phyloP scores from a whole-genome alignment of 64 coral and sea anemone species.

The Pocillopora damicornis region DNA sequence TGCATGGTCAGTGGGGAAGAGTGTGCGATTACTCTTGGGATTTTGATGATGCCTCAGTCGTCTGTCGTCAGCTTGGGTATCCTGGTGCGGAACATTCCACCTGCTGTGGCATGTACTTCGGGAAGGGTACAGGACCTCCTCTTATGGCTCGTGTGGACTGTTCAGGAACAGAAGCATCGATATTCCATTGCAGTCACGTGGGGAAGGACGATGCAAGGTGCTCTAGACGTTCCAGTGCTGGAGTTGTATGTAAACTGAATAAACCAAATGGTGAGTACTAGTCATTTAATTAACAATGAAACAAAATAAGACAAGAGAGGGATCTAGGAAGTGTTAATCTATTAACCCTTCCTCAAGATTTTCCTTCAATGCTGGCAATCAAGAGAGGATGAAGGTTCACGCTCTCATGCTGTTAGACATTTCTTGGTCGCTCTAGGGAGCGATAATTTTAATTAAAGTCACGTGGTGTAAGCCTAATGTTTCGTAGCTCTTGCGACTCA shows the following conservation, averaged over 20 bases:
- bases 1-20: slow-evolving; percentile 16
- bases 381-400: too few relatives aligned
- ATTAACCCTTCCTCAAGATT: too few relatives aligned
- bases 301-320: not conserved
- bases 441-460: too few relatives aligned
- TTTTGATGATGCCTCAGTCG: not conserved
- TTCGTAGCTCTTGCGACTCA: too few relatives aligned
- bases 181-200: slow-evolving; percentile 22
- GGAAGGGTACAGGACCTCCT: not conserved
- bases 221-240: not conserved
- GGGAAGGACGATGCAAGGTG: not conserved
- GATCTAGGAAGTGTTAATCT: not conserved
- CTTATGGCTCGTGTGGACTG: not conserved
- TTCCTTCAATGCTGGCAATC: too few relatives aligned
- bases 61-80: slow-evolving; percentile 24
- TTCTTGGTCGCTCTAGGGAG: too few relatives aligned
- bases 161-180: slow-evolving; percentile 8
- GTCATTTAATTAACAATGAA: not conserved
- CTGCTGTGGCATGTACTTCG: slow-evolving; percentile 32
- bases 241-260: slow-evolving; percentile 29
- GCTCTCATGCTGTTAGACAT: too few relatives aligned
- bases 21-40: not conserved
- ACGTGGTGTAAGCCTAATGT: too few relatives aligned
- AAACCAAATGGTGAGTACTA: not conserved
- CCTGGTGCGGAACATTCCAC: not conserved